Evolutionary conservation across 2,888 invertebrate genomes (phyloP), one percentile per base, ranked within the genome.

Genomic region (Stratiomys singularior): DNA sequence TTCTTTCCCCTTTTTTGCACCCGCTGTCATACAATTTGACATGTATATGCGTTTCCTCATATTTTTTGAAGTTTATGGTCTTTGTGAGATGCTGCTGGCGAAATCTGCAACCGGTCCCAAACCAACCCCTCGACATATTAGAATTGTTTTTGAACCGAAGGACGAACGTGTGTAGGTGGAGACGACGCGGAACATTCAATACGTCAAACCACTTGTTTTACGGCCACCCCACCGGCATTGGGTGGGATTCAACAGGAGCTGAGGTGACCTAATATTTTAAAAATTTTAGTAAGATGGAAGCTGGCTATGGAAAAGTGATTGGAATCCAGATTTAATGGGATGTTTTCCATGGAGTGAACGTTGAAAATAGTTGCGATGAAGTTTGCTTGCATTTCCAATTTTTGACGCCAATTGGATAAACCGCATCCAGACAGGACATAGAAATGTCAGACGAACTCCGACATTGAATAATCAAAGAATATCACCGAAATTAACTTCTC

Each of bases 1-100:
- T 15, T 52, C 5, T 15, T 15, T 52, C 4, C 37, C 37, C 3
- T 37, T 37, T 9, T 37, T 3, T 37, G 9, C 37, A 37, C 52
- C 52, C 52, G 3, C 15, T 9, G 15, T 18, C 18, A 13, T 18
- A 9, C 52, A 18, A n/a, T 52, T 52, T 18, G 52, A 18, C 18
- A 56, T 56, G 18, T 74, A 64, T 79, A 79, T 79, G 77, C 77
- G 77, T 77, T 79, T 77, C 52, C 76, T 79, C 79, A 77, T 79
- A 79, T 76, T 79, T 77, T 79, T 77, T 69, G 74, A 76, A 77
- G 79, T 79, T 79, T 79, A 79, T 79, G 60, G 74, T 64, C 46
- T 77, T 79, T 74, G 72, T 47, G 72, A 72, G 66, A 67, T 77
- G 46, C 44, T 63, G 66, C 56, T 28, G 46, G 71, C 60, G 60